Percentiles rank a stretch among this genome's conserved stretches.
Evolutionary conservation across 2,113 vertebrate genomes (phyloP).

Genomic region (Pycnonotus jocosus): DNA sequence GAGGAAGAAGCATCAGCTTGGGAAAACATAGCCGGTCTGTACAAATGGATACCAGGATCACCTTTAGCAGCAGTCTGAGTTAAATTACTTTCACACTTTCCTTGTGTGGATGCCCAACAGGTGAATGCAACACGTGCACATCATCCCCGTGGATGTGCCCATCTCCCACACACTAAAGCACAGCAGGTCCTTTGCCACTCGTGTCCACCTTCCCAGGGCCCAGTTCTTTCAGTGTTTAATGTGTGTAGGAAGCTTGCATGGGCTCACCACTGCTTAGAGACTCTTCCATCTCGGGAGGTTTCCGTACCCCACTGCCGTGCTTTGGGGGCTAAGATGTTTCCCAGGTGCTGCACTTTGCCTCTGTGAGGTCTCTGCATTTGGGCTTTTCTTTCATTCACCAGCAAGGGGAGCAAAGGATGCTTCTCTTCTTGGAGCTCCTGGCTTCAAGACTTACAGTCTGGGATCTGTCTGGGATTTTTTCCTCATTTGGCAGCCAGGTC

Average conservation of each 20-base stretch:
- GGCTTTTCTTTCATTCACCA: not conserved
- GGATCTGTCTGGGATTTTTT: not conserved
- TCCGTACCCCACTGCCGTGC: not conserved
- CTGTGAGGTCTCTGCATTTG: fast-evolving
- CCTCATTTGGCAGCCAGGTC: not conserved
- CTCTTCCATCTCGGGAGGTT: not conserved
- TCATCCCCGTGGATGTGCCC: not conserved
- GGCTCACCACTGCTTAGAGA: not conserved
- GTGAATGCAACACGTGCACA: not conserved
- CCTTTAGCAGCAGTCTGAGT: not conserved
- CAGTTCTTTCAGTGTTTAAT: not conserved
- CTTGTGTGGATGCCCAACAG: not conserved
- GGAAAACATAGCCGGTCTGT: not conserved
- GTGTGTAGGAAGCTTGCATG: not conserved
- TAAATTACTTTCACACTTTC: not conserved
- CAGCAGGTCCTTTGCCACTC: not conserved
- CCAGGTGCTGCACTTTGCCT: not conserved
- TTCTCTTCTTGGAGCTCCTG: not conserved
- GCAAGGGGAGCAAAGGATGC: not conserved
- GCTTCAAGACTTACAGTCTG: not conserved
- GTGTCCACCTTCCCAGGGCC: not conserved
- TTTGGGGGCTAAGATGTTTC: not conserved
- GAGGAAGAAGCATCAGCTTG: not conserved
- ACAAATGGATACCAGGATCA: not conserved
- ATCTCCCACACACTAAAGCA: not conserved